Evolutionary conservation across 2,888 invertebrate species (phyloP).

Genomic region (Torymus tubicola): DNA sequence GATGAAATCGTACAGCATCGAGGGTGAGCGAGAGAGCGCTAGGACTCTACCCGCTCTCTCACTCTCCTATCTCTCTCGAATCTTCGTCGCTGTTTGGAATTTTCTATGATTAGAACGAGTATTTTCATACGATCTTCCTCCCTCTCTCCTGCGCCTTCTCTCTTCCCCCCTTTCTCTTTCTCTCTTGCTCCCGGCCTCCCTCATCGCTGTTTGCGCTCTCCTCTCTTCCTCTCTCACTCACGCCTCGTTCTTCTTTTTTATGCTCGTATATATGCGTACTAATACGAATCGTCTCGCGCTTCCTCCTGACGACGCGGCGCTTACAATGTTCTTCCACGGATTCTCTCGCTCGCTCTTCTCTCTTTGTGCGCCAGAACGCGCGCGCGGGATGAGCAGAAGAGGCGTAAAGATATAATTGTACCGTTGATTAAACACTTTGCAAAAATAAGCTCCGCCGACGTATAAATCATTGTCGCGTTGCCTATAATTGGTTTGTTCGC

Average conservation of each 20-base stretch:
- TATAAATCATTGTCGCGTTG: slow-evolving; percentile 55
- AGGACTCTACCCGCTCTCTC: slow-evolving; percentile 48
- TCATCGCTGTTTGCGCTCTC: slow-evolving; percentile 10
- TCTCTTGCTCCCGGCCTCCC: neutral
- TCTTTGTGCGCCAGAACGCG: slow-evolving; percentile 35
- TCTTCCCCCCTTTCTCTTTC: neutral
- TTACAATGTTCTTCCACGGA: slow-evolving; percentile 31
- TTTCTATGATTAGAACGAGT: slow-evolving; percentile 75
- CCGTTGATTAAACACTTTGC: slow-evolving; percentile 58
- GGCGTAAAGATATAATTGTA: slow-evolving; percentile 55
- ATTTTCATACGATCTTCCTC: slow-evolving; percentile 68
- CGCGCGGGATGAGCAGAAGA: neutral
- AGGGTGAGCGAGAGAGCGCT: slow-evolving; percentile 32
- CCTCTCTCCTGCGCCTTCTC: neutral
- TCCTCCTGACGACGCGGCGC: slow-evolving; percentile 49
- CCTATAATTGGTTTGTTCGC: slow-evolving; percentile 54
- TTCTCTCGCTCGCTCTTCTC: neutral
- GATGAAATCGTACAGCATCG: slow-evolving; percentile 45
- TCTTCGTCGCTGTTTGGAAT: slow-evolving; percentile 56
- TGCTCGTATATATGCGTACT: slow-evolving; percentile 2
- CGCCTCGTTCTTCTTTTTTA: slow-evolving; percentile 16
- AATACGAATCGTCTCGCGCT: slow-evolving; percentile 56
- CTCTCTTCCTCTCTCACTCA: slow-evolving; percentile 11
- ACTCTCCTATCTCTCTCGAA: slow-evolving; percentile 41
- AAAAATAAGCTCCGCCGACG: slow-evolving; percentile 51